Percentiles rank a stretch among this genome's conserved stretches.
phyloP scores from a whole-genome alignment of 2,888 invertebrate genomes.

The Fragum fragum region DNA sequence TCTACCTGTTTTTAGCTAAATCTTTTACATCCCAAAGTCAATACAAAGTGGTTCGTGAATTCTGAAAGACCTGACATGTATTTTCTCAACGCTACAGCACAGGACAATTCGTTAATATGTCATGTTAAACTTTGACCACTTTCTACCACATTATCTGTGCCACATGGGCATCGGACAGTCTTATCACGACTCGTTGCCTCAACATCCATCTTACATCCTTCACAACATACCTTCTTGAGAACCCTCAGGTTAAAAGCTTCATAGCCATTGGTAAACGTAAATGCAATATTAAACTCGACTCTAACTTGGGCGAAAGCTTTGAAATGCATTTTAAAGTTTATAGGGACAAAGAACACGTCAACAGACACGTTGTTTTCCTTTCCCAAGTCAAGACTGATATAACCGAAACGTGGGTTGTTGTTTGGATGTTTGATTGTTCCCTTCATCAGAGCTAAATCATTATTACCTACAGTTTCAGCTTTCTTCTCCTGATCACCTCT shows the following conservation, averaged over 20 bases:
- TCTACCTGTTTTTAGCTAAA: no score
- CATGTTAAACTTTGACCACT: neutral
- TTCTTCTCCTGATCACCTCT: neutral
- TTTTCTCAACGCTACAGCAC: no score
- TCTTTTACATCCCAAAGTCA: no score
- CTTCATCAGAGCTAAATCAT: conserved; percentile 34
- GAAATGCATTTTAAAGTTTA: conserved; percentile 36
- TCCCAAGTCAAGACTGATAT: conserved; percentile 60
- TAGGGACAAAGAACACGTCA: conserved; percentile 53
- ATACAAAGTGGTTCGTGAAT: no score
- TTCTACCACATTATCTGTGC: neutral
- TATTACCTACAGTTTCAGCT: neutral
- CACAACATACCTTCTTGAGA: conserved; percentile 2
- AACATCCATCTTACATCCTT: neutral
- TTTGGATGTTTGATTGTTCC: conserved; percentile 64
- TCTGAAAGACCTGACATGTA: no score
- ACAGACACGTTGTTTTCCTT: conserved; percentile 51
- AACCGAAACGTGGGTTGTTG: conserved; percentile 49
- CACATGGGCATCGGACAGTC: neutral
- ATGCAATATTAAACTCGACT: conserved; percentile 62
- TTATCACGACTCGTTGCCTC: neutral
- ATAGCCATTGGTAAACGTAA: conserved; percentile 23
- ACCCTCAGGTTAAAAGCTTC: conserved; percentile 7
- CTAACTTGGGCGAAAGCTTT: conserved; percentile 39
- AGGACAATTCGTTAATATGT: no score